Percentiles rank a stretch among this genome's conserved stretches.
phyloP scores from a whole-genome alignment of 2,113 vertebrate species.

The Pungitius pungitius region DNA sequence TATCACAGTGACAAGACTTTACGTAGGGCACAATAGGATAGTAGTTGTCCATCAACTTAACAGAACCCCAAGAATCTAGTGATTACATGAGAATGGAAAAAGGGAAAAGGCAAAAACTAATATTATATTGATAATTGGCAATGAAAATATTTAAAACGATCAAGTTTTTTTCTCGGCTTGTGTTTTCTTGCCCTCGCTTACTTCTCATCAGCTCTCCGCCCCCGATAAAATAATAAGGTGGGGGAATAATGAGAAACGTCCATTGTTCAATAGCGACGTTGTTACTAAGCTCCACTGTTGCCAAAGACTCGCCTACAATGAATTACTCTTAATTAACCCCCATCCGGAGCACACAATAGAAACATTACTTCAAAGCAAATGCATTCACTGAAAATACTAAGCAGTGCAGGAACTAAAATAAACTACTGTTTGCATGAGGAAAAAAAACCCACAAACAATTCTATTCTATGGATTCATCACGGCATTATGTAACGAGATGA shows the following conservation, averaged over 20 bases:
- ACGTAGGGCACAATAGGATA: not conserved
- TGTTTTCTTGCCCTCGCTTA: not conserved
- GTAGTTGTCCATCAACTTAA: not conserved
- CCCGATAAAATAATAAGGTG: conserved; percentile 30
- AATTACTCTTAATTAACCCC: conserved; percentile 72
- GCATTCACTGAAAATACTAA: conserved; percentile 61
- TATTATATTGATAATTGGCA: no score
- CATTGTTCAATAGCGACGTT: conserved; percentile 53
- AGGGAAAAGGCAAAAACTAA: not conserved
- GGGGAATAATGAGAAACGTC: conserved; percentile 46
- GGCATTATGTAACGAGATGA: conserved; percentile 23
- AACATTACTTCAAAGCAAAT: conserved; percentile 75
- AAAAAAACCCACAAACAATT: conserved; percentile 19
- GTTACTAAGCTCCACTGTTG: conserved; percentile 44
- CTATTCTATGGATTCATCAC: conserved; percentile 13
- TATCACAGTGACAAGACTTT: not conserved
- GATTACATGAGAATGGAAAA: not conserved
- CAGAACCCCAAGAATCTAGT: not conserved
- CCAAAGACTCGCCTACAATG: conserved; percentile 55
- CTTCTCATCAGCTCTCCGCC: not conserved
- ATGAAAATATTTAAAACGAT: not conserved
- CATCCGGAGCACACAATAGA: conserved; percentile 67
- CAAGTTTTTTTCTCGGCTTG: not conserved
- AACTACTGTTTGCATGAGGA: conserved; percentile 20
- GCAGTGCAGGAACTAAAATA: conserved; percentile 41